phyloP scores from a whole-genome alignment of 2,797 vertebrate species.

The Tangara arthus region DNA sequence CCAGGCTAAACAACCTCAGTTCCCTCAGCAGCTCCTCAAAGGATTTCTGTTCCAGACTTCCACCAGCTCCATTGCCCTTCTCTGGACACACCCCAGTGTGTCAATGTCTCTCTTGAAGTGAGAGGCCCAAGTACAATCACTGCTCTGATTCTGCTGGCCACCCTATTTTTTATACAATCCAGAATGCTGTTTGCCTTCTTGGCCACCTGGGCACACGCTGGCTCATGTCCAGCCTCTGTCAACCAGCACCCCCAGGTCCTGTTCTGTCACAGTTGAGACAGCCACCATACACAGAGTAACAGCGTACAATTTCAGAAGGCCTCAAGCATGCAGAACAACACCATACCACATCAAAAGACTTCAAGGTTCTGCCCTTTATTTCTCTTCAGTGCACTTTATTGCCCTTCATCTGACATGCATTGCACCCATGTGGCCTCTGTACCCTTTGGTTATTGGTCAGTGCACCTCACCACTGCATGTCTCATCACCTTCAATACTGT shows the following conservation, averaged over 20 bases:
- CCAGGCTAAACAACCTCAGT: background rate
- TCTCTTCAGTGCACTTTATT: background rate
- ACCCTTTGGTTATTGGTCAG: background rate
- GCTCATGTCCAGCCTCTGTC: background rate
- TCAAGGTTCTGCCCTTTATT: background rate
- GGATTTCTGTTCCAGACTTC: background rate
- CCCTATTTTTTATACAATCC: background rate
- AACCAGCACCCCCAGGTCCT: background rate
- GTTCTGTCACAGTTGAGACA: background rate
- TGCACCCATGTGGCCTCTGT: background rate
- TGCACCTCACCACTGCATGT: background rate
- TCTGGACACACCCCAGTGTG: rapidly evolving
- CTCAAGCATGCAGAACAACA: background rate
- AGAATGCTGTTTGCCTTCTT: background rate
- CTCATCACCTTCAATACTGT: background rate
- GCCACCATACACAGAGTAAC: background rate
- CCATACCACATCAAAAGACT: background rate
- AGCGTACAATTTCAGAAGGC: background rate
- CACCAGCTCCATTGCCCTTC: background rate
- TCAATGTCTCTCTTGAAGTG: background rate
- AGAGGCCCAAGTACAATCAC: background rate
- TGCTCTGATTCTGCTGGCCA: background rate
- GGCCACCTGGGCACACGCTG: background rate
- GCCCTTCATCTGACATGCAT: background rate
- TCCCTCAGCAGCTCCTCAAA: background rate